phyloP scores from a whole-genome alignment of 1,140 invertebrate genomes.

The Prorops nasuta region DNA sequence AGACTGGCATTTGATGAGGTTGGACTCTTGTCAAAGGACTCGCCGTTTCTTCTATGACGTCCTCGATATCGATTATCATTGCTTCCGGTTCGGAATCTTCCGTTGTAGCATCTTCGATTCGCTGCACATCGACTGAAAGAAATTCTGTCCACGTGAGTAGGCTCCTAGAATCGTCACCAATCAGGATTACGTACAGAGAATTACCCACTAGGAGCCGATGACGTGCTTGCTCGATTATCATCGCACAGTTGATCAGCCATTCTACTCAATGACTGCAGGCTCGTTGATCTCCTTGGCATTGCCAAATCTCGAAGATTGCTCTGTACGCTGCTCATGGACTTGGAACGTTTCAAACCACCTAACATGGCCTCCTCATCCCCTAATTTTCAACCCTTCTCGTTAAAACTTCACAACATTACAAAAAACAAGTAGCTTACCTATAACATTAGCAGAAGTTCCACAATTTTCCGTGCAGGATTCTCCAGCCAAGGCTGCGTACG shows the following conservation, averaged over 20 bases:
- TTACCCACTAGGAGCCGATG: constrained; percentile 13
- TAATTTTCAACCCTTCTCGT: too few relatives aligned
- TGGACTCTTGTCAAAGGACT: constrained; percentile 62
- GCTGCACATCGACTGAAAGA: constrained; percentile 29
- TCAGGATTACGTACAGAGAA: neutral
- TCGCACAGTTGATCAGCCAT: neutral
- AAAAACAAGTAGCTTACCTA: too few relatives aligned
- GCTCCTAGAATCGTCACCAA: neutral
- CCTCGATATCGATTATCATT: constrained; percentile 56
- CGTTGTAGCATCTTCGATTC: constrained; percentile 31
- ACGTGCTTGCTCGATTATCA: neutral
- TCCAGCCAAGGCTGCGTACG: constrained; percentile 11
- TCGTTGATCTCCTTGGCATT: constrained; percentile 64
- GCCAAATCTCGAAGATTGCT: constrained; percentile 33
- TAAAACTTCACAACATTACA: too few relatives aligned
- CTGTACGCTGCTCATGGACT: constrained; percentile 69
- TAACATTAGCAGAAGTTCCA: too few relatives aligned
- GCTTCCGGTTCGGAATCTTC: constrained; percentile 59
- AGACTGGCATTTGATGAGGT: constrained; percentile 69
- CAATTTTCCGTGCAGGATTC: constrained; percentile 4
- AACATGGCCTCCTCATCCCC: constrained; percentile 1
- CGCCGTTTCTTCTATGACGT: constrained; percentile 54
- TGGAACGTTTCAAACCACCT: constrained; percentile 61
- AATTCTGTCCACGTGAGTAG: neutral
- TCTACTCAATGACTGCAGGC: constrained; percentile 45